Base-by-base conservation (phyloP, 2,797 vertebrate genomes). In the Poeciliopsis infans region DNA sequence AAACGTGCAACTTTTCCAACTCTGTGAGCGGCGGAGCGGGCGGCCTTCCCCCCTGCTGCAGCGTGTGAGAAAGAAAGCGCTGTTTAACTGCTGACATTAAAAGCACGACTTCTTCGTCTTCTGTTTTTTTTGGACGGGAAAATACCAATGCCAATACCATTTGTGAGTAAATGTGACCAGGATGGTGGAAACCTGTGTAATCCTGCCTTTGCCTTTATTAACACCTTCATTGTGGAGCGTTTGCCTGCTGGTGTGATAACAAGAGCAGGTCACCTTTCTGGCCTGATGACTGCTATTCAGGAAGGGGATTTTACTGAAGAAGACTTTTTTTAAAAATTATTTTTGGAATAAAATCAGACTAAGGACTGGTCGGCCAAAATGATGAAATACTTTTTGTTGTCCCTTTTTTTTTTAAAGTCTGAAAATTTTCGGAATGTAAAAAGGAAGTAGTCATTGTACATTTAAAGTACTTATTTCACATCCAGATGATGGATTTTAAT, bases 1-100 rank as follows among this genome's bases (percentile, higher is more conserved):
- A 83, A 91, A 88, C 87, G 84, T 86, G 82, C 91, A 94, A 95
- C 93, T 94, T 95, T 95, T 91, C 83, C 90, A 93, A 93, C 86
- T 93, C 90, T 84, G 71, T 77, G 79, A 85, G 91, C 43, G 79
- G 72, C 2, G 85, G 79, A 87, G 86, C 81, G 53, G 83, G 74
- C 84, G 89, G 91, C 90, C 91, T 85, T 80, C 68, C 77, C 79
- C 75, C 2, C 39, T 2, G 57, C 68, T 11, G 82, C 71, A 71
- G 85, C 70, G 87, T 77, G 88, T 47, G 82, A 79, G 84, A 83
- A 87, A 81, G 86, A 86, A 75, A 81, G 79, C 78, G 85, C 53
- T 76, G 83, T 55, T 57, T 66, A 74, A 82, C 81, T 47, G 85
- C 74, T 84, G 72, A 13, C 68, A 74, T 82, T 71, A 13, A 47